These are phyloP conservation scores for Melanchra persicariae DNA, from an alignment of 2,888 invertebrate species.

Conservation along the genomic window DNA sequence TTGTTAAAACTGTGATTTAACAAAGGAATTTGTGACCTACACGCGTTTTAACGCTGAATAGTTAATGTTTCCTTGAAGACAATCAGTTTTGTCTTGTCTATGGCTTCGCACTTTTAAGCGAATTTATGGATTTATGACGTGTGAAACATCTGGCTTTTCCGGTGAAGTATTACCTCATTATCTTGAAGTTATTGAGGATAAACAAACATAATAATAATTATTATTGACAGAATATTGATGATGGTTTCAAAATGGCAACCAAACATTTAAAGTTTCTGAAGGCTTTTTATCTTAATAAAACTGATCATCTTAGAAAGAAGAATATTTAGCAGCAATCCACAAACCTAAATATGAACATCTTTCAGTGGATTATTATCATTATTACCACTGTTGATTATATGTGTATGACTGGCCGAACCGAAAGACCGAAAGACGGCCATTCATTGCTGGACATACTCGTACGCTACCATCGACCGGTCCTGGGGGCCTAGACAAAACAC, in stretches of 20 bases:
- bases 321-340: not conserved
- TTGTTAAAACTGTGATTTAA: slow-evolving; percentile 51
- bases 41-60: slow-evolving; percentile 59
- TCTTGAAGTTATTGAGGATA: not conserved
- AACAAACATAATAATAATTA: not conserved
- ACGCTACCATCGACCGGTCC: too few relatives aligned
- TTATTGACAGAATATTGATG: not conserved
- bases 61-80: slow-evolving; percentile 51
- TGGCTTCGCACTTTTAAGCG: slow-evolving; percentile 22
- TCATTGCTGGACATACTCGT: too few relatives aligned
- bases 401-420: too few relatives aligned
- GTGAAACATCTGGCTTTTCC: slow-evolving; percentile 16
- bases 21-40: slow-evolving; percentile 36
- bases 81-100: not conserved
- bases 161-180: slow-evolving; percentile 7
- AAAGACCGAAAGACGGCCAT: too few relatives aligned
- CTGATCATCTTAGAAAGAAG: not conserved
- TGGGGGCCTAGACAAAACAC: too few relatives aligned
- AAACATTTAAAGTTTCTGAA: not conserved
- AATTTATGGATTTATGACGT: slow-evolving; percentile 45
- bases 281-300: not conserved
- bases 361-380: not conserved
- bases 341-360: not conserved
- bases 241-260: not conserved
- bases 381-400: too few relatives aligned